phyloP scores from a whole-genome alignment of 2,113 vertebrate species.

The Pelecanus crispus region DNA sequence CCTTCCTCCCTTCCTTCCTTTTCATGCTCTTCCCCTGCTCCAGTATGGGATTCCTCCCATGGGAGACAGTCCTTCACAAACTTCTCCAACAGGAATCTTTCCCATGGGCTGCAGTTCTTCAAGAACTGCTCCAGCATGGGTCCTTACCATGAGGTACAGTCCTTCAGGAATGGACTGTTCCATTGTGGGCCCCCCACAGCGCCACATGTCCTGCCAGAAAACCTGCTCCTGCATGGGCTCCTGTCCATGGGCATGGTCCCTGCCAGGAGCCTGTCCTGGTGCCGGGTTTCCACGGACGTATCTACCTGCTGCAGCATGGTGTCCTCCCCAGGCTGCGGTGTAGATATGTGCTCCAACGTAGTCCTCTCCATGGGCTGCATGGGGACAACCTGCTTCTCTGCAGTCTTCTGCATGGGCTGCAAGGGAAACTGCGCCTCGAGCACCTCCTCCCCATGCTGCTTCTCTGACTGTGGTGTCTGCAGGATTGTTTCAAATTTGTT shows the following conservation, averaged over 20 bases:
- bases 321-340: not conserved
- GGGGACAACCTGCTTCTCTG: not conserved
- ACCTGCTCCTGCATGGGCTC: accelerated
- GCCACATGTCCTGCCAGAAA: not conserved
- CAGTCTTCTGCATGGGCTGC: not conserved
- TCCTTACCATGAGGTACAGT: not conserved
- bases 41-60: accelerated
- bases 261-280: not conserved
- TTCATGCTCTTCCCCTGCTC: not conserved
- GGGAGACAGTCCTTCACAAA: not conserved
- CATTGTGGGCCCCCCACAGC: accelerated
- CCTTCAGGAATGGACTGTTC: not conserved
- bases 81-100: not conserved
- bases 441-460: not conserved
- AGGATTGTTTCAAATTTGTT: not conserved
- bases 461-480: accelerated
- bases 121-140: not conserved
- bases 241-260: not conserved
- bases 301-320: accelerated
- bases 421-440: accelerated
- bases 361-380: not conserved
- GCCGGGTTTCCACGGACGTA: not conserved
- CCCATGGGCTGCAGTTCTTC: not conserved
- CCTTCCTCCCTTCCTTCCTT: not conserved
- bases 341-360: not conserved